Conservation (phyloP, 1,140 invertebrate genomes). For the Olivierus martensii region DNA sequence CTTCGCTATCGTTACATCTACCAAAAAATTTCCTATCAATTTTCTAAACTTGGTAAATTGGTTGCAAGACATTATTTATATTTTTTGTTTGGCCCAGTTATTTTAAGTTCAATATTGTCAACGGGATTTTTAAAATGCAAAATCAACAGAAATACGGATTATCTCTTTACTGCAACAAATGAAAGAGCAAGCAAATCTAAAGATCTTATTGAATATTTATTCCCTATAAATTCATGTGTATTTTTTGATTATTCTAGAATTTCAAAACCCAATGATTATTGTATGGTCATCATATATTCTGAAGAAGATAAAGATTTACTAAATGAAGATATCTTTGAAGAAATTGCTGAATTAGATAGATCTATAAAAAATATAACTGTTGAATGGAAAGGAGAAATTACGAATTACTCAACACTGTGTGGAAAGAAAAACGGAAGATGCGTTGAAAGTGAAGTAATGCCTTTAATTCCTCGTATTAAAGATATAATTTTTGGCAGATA, state of each 20-base stretch:
- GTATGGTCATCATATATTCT: conserved; percentile 57
- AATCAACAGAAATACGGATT: conserved; percentile 82
- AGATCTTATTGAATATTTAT: conserved; percentile 48
- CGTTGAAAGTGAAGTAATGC: conserved; percentile 68
- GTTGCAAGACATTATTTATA: conserved; percentile 70
- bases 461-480: conserved; percentile 58
- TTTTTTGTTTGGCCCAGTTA: conserved; percentile 68
- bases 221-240: conserved; percentile 16
- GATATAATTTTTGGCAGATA: conserved; percentile 55
- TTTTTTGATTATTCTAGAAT: conserved; percentile 11
- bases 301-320: too few species aligned
- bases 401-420: conserved; percentile 55
- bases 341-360: conserved; percentile 55
- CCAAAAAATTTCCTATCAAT: too few species aligned
- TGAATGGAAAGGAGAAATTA: conserved; percentile 4
- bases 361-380: conserved; percentile 60
- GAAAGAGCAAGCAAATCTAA: conserved; percentile 55
- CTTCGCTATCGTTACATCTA: too few species aligned
- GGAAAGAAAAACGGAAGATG: conserved; percentile 66
- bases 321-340: conserved; percentile 55
- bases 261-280: conserved; percentile 54
- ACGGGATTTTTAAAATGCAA: conserved; percentile 71
- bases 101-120: conserved; percentile 60
- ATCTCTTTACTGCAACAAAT: conserved; percentile 75
- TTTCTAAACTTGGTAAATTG: conserved; percentile 43